These are phyloP conservation scores for Parelbella ahira DNA, from an alignment of 2,888 invertebrate genomes.

Conservation along the genomic window DNA sequence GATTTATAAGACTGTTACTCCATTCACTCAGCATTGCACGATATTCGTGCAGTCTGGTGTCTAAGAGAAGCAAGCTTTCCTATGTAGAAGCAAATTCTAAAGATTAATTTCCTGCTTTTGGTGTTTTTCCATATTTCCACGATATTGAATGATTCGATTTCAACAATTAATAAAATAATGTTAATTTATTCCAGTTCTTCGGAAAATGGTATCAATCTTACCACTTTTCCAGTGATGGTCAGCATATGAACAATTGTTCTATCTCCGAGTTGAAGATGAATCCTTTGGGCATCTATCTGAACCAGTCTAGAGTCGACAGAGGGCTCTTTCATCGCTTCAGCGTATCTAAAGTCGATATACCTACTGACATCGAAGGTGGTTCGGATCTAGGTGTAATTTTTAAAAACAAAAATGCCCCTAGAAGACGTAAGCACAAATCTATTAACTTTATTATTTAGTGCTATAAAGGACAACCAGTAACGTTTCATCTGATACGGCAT, in stretches of 20 bases:
- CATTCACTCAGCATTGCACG: too few species aligned
- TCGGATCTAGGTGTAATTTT: constrained; percentile 50
- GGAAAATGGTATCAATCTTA: constrained; percentile 63
- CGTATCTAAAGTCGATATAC: constrained; percentile 44
- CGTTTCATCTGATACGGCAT: too few species aligned
- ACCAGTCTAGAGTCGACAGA: constrained; percentile 57
- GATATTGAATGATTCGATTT: not conserved
- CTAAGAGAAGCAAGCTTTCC: not conserved
- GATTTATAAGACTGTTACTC: not conserved
- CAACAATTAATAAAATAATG: too few species aligned
- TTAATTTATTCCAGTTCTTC: constrained; percentile 51
- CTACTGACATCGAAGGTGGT: constrained; percentile 40
- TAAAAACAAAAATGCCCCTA: constrained; percentile 50
- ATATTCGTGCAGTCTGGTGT: too few species aligned
- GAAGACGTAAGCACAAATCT: constrained; percentile 47
- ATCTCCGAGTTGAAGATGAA: constrained; percentile 45
- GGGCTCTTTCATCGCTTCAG: constrained; percentile 61
- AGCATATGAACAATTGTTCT: constrained; percentile 56
- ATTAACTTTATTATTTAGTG: too few species aligned
- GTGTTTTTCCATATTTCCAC: too few species aligned
- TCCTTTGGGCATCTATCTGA: constrained; percentile 49
- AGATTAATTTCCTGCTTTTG: too few species aligned
- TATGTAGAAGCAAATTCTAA: not conserved
- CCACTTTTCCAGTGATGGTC: constrained; percentile 58
- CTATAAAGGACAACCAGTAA: too few species aligned